Percentiles rank a stretch among this genome's conserved stretches.
Conservation (phyloP, 2,797 vertebrate species). For the Hoplostethus mediterraneus region DNA sequence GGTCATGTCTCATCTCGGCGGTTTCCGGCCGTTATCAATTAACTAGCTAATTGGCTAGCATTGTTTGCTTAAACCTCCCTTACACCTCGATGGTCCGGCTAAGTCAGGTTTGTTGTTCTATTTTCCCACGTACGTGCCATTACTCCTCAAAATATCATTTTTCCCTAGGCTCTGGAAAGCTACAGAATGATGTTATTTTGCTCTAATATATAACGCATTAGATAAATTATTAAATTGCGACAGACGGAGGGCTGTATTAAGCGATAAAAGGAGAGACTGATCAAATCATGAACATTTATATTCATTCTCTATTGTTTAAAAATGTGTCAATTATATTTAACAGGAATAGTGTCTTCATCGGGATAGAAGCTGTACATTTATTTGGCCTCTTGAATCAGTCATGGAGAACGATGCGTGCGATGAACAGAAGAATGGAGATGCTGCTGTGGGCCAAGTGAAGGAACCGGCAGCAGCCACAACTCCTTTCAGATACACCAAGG, state of each 20-base stretch:
- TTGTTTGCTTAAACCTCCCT: neutral
- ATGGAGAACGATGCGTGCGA: conserved; percentile 91
- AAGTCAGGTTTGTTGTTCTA: neutral
- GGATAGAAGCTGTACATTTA: conserved; percentile 45
- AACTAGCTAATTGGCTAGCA: conserved; percentile 61
- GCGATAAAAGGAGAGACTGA: too few species aligned
- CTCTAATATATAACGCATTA: too few species aligned
- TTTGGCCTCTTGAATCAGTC: conserved; percentile 71
- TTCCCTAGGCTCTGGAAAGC: neutral
- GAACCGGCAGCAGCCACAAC: conserved; percentile 64
- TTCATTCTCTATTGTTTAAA: neutral
- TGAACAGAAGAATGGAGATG: conserved; percentile 86
- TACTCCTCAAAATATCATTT: neutral
- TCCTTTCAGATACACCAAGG: conserved; percentile 94
- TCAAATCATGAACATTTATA: neutral
- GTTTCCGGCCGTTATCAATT: conserved; percentile 68
- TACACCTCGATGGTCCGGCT: neutral
- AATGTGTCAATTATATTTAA: conserved; percentile 15
- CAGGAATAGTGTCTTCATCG: conserved; percentile 46
- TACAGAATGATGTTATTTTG: neutral
- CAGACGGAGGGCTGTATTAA: too few species aligned
- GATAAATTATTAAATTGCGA: too few species aligned
- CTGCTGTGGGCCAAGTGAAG: conserved; percentile 65
- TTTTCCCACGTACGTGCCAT: neutral
- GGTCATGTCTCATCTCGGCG: conserved; percentile 13